Conservation (phyloP, 2,888 invertebrate species). For the Athetis lepigone region DNA sequence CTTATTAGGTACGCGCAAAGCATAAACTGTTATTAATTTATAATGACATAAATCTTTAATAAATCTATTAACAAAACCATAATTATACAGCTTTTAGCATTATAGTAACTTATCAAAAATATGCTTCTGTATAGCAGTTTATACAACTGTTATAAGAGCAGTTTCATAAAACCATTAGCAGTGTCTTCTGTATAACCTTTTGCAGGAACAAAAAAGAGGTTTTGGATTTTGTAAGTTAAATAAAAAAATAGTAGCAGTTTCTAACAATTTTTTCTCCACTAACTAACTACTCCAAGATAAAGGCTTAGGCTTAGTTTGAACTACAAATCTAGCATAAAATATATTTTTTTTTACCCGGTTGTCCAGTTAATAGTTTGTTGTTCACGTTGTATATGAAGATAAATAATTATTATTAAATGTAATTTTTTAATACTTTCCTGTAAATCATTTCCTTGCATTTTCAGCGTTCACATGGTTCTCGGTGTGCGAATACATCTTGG, state of each 20-base stretch:
- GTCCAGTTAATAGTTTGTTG: no score
- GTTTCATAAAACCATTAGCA: background rate
- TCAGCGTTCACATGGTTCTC: constrained; percentile 99
- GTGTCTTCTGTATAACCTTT: background rate
- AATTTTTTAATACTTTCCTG: background rate
- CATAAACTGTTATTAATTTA: background rate
- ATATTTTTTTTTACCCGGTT: no score
- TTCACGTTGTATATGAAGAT: no score
- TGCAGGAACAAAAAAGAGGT: background rate
- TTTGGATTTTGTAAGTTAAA: background rate
- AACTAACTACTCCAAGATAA: no score
- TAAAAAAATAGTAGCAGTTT: background rate
- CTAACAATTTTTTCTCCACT: no score
- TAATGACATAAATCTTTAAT: no score
- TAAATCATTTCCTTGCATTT: constrained; percentile 67
- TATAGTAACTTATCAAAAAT: background rate
- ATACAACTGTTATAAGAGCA: background rate
- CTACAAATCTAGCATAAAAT: no score
- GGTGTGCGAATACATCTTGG: constrained; percentile 97
- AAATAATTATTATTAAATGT: no score
- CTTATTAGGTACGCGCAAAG: background rate
- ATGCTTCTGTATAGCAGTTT: background rate
- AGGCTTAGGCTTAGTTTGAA: no score
- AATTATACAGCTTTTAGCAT: background rate
- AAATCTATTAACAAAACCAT: no score